Base-by-base conservation (phyloP, 2,888 invertebrate genomes). In the Tenthredo mesomela region DNA sequence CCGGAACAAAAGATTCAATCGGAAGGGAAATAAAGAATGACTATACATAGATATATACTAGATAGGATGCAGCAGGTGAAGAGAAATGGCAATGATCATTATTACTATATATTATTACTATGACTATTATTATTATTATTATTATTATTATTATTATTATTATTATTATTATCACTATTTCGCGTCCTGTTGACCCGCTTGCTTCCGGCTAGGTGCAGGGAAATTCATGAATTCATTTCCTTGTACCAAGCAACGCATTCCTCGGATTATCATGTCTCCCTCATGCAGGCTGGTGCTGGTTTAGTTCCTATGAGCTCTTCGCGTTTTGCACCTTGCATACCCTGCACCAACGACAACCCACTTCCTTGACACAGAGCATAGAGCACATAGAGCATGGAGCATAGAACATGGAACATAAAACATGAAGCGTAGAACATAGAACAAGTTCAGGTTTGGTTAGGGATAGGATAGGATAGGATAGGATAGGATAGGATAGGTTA, bases 161-260 rank as follows among this genome's bases (percentile, higher is more conserved):
- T 21, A 47, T 73, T 73, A 29, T 75, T 18, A 37, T 77, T 50
- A 12, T 47, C 47, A 47, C 47, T 4, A 47, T 65, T 65, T 54
- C 50, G 50, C 77, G 50, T 54, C 25, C 18, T 33, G 47, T 40
- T 54, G 29, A 54, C 77, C 77, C 5, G 33, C 33, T 29, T n/a
- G 29, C 77, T 43, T 73, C 40, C 40, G 43, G 40, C 29, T 77
- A 9, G 25, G 77, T 47, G 61, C 29, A 25, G 12, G 25, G 58
- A 67, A 50, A 67, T 83, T 83, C 71, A 83, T 83, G 83, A 67
- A 83, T 83, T 83, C 43, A 83, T 83, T 83, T 83, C 70, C 70
- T 83, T 80, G 40, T 37, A 58, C 3, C n/a, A 29, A 43, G 83
- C 70, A 54, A 67, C 47, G 83, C 83, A 83, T 83, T 83, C 83